Percentiles rank a stretch among this genome's conserved stretches.
Evolutionary conservation across 2,888 invertebrate species (phyloP).

Genomic region (Amorpha juglandis): DNA sequence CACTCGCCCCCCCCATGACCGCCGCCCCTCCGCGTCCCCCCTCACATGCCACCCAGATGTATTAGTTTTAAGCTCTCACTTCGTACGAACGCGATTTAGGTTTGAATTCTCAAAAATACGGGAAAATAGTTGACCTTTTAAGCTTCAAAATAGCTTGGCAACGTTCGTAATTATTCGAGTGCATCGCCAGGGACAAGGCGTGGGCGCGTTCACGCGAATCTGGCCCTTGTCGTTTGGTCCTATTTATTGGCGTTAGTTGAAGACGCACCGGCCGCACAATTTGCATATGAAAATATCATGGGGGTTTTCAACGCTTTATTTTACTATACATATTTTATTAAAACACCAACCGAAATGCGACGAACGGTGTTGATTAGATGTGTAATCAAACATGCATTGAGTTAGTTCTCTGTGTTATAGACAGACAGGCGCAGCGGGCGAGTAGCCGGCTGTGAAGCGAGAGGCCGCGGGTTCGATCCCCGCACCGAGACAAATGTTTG

Average conservation of each 20-base stretch:
- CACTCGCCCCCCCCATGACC: constrained; percentile 39
- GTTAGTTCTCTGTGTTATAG: neutral
- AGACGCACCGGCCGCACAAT: constrained; percentile 26
- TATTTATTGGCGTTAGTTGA: constrained; percentile 32
- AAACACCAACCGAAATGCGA: neutral
- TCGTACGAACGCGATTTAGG: constrained; percentile 74
- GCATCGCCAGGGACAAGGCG: constrained; percentile 35
- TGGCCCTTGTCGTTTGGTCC: constrained; percentile 39
- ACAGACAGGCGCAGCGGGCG: too few species aligned
- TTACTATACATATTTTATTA: constrained; percentile 22
- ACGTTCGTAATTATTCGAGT: constrained; percentile 49
- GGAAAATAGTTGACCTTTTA: constrained; percentile 67
- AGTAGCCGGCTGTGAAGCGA: too few species aligned
- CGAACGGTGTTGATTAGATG: constrained; percentile 1
- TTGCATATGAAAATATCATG: constrained; percentile 25
- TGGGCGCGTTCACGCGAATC: constrained; percentile 41
- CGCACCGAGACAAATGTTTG: too few species aligned
- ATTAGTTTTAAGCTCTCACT: constrained; percentile 79
- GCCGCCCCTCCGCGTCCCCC: constrained; percentile 43
- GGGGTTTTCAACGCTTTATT: constrained; percentile 9
- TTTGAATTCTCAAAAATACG: constrained; percentile 47
- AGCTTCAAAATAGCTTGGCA: constrained; percentile 62
- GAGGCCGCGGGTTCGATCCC: too few species aligned
- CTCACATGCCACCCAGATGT: constrained; percentile 73
- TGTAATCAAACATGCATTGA: constrained; percentile 4